Conservation (phyloP, 1,140 invertebrate genomes). For the Bombus cullumanus region DNA sequence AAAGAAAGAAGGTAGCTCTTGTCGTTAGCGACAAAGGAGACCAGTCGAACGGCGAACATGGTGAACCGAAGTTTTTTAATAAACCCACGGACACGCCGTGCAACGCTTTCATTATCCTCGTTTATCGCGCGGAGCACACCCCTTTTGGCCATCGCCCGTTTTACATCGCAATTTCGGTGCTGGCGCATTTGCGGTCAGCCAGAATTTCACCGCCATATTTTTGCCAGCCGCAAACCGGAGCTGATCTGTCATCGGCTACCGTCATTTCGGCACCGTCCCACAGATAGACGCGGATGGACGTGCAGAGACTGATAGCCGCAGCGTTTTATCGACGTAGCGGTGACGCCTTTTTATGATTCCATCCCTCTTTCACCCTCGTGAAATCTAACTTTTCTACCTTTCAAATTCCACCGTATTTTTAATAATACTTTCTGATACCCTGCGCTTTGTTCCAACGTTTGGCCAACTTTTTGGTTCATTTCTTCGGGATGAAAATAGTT, state of each 20-base stretch:
- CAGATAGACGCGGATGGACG: conserved; percentile 29
- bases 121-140: conserved; percentile 13
- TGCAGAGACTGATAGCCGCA: background rate
- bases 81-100: background rate
- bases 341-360: conserved; percentile 50
- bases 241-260: conserved; percentile 51
- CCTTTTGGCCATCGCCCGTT: background rate
- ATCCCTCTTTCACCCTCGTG: background rate
- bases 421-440: too few relatives aligned
- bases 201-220: conserved; percentile 69
- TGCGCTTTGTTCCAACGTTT: too few relatives aligned
- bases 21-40: background rate
- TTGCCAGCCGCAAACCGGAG: conserved; percentile 58
- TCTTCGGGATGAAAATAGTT: too few relatives aligned
- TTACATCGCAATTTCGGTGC: conserved; percentile 50
- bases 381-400: conserved; percentile 18
- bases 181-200: conserved; percentile 15
- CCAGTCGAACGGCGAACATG: background rate
- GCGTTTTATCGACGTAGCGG: conserved; percentile 41
- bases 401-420: too few relatives aligned
- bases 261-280: conserved; percentile 56
- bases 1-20: background rate
- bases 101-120: conserved; percentile 43
- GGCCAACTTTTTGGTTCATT: too few relatives aligned
- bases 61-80: conserved; percentile 33